A percentile compares a stretch with the other conserved stretches of the same genome.
Evolutionary conservation across 1,140 invertebrate species (phyloP).

Genomic region (Drosophila leontia): DNA sequence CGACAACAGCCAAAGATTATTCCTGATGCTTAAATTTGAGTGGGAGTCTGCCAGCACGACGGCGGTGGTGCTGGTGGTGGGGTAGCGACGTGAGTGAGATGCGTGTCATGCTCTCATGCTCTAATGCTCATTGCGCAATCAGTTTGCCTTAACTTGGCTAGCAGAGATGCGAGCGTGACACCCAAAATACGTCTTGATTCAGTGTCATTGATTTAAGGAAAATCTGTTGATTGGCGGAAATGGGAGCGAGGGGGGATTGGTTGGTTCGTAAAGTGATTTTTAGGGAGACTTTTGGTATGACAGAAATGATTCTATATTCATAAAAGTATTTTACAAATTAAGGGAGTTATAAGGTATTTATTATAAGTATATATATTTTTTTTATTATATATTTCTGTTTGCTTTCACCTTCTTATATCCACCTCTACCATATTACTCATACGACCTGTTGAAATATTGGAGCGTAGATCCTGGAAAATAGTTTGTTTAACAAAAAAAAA

Average conservation of each 20-base stretch:
- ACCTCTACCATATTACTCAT: not conserved
- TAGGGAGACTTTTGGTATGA: not conserved
- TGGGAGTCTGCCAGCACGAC: not conserved
- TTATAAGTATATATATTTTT: not conserved
- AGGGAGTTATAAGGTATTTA: not conserved
- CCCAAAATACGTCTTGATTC: slow-evolving; percentile 32
- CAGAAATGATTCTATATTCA: not conserved
- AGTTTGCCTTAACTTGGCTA: slow-evolving; percentile 42
- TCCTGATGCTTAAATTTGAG: slow-evolving; percentile 56
- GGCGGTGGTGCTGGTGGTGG: not conserved
- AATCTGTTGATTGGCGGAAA: slow-evolving; percentile 20
- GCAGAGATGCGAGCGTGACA: slow-evolving; percentile 38
- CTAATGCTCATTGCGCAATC: slow-evolving; percentile 61
- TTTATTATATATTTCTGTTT: not conserved
- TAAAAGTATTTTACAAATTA: not conserved
- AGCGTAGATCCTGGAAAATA: not conserved
- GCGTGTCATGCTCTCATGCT: slow-evolving; percentile 48
- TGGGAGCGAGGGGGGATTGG: not conserved
- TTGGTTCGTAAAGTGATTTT: not conserved
- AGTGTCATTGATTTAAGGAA: slow-evolving; percentile 36
- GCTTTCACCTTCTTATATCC: not conserved
- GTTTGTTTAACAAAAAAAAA: no score
- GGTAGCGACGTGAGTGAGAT: slow-evolving; percentile 35
- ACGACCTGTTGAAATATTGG: not conserved
- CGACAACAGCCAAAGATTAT: slow-evolving; percentile 64